These are phyloP conservation scores for Anguilla pacifica DNA, from an alignment of 2,797 vertebrate genomes.

Conservation along the genomic window DNA sequence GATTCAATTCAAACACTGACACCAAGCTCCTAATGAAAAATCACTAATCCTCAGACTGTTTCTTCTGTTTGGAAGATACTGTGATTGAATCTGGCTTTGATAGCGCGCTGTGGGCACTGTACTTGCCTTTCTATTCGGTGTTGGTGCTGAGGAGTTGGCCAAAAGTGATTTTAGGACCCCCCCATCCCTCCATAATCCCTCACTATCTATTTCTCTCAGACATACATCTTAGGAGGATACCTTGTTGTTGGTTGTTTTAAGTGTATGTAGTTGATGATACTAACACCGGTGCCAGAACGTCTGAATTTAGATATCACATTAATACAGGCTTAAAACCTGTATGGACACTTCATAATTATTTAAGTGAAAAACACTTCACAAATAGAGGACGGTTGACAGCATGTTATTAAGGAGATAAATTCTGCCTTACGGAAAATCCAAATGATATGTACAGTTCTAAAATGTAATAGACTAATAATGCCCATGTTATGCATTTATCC, in stretches of 20 bases:
- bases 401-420: too few species aligned
- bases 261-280: background rate
- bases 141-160: background rate
- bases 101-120: background rate
- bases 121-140: background rate
- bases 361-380: background rate
- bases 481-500: background rate
- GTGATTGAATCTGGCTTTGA: conserved; percentile 5
- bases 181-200: background rate
- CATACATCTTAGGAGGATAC: background rate
- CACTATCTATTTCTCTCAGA: background rate
- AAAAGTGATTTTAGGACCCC: background rate
- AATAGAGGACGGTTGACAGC: background rate
- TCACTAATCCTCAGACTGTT: background rate
- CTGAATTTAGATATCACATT: background rate
- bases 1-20: background rate
- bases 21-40: background rate
- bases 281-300: background rate
- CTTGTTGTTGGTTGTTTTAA: background rate
- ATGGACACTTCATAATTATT: background rate
- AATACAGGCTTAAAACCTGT: background rate
- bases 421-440: background rate
- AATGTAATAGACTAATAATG: background rate
- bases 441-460: background rate
- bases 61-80: background rate